Base-by-base conservation (phyloP, 2,113 vertebrate genomes). In the Caloenas nicobarica region DNA sequence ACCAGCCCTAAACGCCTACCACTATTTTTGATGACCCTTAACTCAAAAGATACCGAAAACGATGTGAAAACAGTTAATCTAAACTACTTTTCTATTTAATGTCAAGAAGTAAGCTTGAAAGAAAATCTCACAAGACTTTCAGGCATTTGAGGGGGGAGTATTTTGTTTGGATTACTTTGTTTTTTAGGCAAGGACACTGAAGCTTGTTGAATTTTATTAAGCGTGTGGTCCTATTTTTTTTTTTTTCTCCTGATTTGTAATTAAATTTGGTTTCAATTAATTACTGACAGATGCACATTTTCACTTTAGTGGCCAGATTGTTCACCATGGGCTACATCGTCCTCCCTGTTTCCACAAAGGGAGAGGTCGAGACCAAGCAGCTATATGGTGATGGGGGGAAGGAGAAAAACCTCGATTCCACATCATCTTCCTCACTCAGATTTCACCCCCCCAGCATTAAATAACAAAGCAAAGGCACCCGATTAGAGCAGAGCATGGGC, bases 251-350 rank as follows among this genome's bases (percentile, higher is more conserved):
- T 89, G 87, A 93, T 95, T 95, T 96, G 88, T 97, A 97, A 96
- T 93, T 96, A 96, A 93, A 83, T 96, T 96, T 97, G 88, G 79
- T 95, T 93, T 84, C 94, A 94, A 96, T 97, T 97, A 96, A 97
- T 97, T 96, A 95, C 89, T 93, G 90, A 89, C 95, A 97, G 95
- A 95, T 95, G 92, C 79, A 93, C 66, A 25, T 93, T 94, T 92
- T 95, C 56, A 85, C 70, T 93, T 93, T 28, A 81, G 86, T 44
- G 86, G 91, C 80, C 90, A 95, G 96, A 97, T 93, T 89, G 89
- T 57, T 97, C 95, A 95, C 96, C 92, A 95, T 92, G 81, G 92
- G 88, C 90, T 94, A 76, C 76, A 56, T 29, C 1, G 2, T 73
- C 83, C 91, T 92, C 83, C 64, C 83, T 87, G 73, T 13, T 88